phyloP scores from a whole-genome alignment of 1,140 invertebrate genomes.

The Lepidurus packardi region DNA sequence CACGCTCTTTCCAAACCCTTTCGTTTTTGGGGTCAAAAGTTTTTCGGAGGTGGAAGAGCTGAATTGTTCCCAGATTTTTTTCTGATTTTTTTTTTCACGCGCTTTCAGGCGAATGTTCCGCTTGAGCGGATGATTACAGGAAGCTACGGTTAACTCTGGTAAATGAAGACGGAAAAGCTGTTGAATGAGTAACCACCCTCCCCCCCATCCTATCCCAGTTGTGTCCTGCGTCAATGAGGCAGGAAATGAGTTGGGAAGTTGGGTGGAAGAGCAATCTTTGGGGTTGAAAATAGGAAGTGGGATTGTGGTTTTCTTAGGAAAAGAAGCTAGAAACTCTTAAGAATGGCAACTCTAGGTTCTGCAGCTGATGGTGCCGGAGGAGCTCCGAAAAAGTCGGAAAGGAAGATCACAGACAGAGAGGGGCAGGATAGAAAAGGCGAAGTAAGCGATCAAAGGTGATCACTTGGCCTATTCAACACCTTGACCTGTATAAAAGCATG shows the following conservation, averaged over 20 bases:
- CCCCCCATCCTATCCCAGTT: not conserved
- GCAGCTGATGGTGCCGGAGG: too few relatives aligned
- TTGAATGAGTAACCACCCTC: not conserved
- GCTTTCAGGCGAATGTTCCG: not conserved
- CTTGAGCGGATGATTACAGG: slow-evolving; percentile 13
- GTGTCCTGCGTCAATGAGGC: slow-evolving; percentile 2
- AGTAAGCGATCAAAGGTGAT: slow-evolving; percentile 19
- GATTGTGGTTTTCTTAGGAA: too few relatives aligned
- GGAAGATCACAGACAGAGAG: not conserved
- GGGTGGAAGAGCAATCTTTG: not conserved
- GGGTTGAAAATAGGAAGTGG: too few relatives aligned
- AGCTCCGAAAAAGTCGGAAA: not conserved
- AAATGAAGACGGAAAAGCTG: slow-evolving; percentile 1
- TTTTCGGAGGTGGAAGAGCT: not conserved
- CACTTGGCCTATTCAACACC: slow-evolving; percentile 3
- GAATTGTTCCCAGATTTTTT: not conserved
- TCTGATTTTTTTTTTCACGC: not conserved
- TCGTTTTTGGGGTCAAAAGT: not conserved
- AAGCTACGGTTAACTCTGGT: not conserved
- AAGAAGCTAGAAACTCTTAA: too few relatives aligned
- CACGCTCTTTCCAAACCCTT: too few relatives aligned
- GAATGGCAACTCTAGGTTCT: too few relatives aligned
- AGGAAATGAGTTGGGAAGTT: slow-evolving; percentile 21
- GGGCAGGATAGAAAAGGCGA: not conserved
- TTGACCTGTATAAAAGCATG: not conserved